A percentile compares a stretch with the other conserved stretches of the same genome.
Conservation (phyloP, 2,888 invertebrate species). For the Melieria omissa region DNA sequence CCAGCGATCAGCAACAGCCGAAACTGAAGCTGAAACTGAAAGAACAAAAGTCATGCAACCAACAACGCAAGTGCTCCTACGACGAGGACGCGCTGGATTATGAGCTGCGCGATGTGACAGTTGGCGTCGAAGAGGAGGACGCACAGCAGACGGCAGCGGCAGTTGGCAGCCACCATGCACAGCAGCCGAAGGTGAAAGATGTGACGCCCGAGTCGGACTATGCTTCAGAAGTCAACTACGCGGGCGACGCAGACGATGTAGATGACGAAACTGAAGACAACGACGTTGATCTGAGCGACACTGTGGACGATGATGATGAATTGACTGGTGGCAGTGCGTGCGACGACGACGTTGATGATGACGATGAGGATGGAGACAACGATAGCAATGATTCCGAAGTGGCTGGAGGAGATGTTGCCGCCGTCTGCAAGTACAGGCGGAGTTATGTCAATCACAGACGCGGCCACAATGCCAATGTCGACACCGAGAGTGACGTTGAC, state of each 20-base stretch:
- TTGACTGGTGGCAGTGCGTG: conserved; percentile 18
- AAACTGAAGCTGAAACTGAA: not conserved
- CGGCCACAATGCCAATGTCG: conserved; percentile 2
- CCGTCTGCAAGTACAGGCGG: conserved; percentile 26
- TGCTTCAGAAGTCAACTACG: conserved; percentile 62
- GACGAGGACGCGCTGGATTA: conserved; percentile 59
- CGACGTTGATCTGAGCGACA: conserved; percentile 35
- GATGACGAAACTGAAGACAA: conserved; percentile 43
- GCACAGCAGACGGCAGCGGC: conserved; percentile 32
- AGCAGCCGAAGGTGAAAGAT: conserved; percentile 48
- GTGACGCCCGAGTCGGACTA: conserved; percentile 64
- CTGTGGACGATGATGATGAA: conserved; percentile 36
- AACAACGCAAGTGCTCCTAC: conserved; percentile 55
- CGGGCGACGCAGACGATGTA: conserved; percentile 35
- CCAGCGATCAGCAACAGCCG: conserved; percentile 36
- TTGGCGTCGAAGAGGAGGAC: conserved; percentile 32
- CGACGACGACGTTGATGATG: conserved; percentile 27
- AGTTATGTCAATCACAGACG: conserved; percentile 12
- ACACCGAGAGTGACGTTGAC: conserved; percentile 29
- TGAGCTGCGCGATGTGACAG: conserved; percentile 51
- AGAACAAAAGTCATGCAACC: conserved; percentile 20
- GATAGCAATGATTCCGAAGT: conserved; percentile 16
- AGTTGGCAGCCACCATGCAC: not conserved
- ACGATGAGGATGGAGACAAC: conserved; percentile 24
- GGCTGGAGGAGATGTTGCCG: conserved; percentile 31